These are phyloP conservation scores for Jordanella pulchra DNA, from an alignment of 2,797 vertebrate genomes.

Conservation along the genomic window DNA sequence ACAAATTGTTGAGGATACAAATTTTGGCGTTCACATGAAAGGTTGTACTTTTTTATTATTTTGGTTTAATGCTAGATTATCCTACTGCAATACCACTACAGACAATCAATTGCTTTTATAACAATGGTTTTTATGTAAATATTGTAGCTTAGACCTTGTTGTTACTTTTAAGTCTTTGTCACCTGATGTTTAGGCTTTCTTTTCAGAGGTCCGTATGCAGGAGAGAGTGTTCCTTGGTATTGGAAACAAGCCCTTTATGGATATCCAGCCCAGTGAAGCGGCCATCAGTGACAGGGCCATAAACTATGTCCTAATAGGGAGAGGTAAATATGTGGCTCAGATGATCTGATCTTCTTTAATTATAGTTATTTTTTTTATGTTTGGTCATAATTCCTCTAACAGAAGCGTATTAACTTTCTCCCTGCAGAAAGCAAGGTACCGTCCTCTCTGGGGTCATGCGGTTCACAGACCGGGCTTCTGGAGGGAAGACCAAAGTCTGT, in stretches of 20 bases:
- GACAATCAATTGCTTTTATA: not conserved
- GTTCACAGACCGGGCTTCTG: conserved; percentile 36
- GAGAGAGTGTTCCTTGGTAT: conserved; percentile 86
- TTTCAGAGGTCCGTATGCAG: conserved; percentile 83
- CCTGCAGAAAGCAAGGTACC: conserved; percentile 67
- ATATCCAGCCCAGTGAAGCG: conserved; percentile 85
- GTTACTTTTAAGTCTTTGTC: not conserved
- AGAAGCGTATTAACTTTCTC: not conserved
- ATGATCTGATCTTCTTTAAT: not conserved
- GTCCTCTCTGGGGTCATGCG: conserved; percentile 24
- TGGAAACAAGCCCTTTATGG: conserved; percentile 86
- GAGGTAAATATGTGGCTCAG: conserved; percentile 60
- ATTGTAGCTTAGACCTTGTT: not conserved
- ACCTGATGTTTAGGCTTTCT: not conserved
- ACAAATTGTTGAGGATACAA: not conserved
- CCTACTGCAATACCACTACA: not conserved
- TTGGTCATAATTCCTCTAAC: not conserved
- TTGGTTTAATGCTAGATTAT: not conserved
- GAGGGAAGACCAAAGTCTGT: conserved; percentile 73
- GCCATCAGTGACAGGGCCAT: conserved; percentile 83
- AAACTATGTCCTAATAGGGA: conserved; percentile 74
- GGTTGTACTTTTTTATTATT: not conserved
- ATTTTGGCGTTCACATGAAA: not conserved
- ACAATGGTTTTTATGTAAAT: not conserved
- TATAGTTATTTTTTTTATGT: not conserved